phyloP scores from a whole-genome alignment of 2,113 vertebrate genomes.

The Pongo pygmaeus region DNA sequence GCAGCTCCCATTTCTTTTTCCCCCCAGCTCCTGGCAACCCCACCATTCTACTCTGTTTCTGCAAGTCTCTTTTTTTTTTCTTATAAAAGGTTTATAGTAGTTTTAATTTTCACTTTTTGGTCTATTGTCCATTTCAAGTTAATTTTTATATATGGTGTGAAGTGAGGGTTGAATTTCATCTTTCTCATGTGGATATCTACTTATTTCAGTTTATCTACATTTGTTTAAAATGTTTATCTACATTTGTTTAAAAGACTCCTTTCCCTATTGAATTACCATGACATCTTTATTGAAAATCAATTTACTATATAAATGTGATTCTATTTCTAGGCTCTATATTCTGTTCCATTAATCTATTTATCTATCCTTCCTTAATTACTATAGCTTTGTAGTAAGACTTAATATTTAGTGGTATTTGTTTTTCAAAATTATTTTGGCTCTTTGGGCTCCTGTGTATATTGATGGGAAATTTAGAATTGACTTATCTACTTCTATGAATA shows the following conservation, averaged over 20 bases:
- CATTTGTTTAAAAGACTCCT: background rate
- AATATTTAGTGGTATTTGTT: background rate
- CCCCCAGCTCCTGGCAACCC: background rate
- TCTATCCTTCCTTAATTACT: background rate
- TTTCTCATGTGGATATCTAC: background rate
- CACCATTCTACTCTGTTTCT: background rate
- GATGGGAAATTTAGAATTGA: background rate
- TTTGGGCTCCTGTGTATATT: background rate
- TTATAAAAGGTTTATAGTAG: background rate
- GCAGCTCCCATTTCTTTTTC: background rate
- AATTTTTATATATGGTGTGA: background rate
- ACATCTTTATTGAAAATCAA: background rate
- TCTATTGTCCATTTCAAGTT: background rate
- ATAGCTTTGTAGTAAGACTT: background rate
- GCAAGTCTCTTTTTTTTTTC: background rate
- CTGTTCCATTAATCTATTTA: background rate
- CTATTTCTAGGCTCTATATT: background rate
- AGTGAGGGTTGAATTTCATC: background rate
- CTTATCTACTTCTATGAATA: background rate
- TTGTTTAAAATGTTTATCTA: background rate
- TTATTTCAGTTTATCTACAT: background rate
- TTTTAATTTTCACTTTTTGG: background rate
- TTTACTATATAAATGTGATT: background rate
- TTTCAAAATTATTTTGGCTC: background rate
- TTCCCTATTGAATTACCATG: background rate